Conservation (phyloP, 2,797 vertebrate genomes). For the Oryzias sinensis region DNA sequence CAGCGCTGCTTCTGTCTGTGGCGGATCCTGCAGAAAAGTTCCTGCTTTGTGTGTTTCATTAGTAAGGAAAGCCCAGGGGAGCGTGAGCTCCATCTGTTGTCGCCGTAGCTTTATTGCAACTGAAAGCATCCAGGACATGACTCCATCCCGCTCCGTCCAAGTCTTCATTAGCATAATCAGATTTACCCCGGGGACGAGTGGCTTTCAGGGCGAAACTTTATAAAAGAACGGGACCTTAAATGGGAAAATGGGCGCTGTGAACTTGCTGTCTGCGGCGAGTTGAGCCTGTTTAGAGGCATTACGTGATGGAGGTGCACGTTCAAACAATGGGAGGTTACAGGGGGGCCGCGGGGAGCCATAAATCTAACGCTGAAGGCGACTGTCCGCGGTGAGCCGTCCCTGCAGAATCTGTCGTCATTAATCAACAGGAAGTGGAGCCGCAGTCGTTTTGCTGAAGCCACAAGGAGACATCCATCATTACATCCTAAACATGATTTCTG, state of each 20-base stretch:
- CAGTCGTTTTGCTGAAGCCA: constrained; percentile 18
- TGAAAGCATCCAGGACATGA: constrained; percentile 73
- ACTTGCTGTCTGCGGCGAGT: constrained; percentile 36
- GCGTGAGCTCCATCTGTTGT: constrained; percentile 77
- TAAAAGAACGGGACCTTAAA: constrained; percentile 50
- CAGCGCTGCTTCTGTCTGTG: constrained; percentile 3
- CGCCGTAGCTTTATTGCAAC: constrained; percentile 72
- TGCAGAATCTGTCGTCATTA: constrained; percentile 66
- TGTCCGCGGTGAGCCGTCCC: constrained; percentile 63
- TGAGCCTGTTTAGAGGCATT: constrained; percentile 44
- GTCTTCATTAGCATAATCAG: constrained; percentile 77
- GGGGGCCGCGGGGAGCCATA: constrained; percentile 57
- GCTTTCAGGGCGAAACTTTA: constrained; percentile 51
- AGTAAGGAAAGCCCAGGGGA: constrained; percentile 62
- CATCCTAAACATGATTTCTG: neutral
- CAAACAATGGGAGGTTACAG: constrained; percentile 58
- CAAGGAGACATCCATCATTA: constrained; percentile 27
- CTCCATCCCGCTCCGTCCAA: constrained; percentile 70
- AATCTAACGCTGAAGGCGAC: constrained; percentile 66
- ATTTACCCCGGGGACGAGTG: constrained; percentile 62
- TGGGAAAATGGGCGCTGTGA: constrained; percentile 50
- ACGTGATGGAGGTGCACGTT: constrained; percentile 51
- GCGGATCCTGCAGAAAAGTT: constrained; percentile 13
- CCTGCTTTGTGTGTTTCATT: constrained; percentile 42
- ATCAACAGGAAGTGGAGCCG: constrained; percentile 61